phyloP scores from a whole-genome alignment of 1,140 invertebrate genomes.

The Cydia pomonella region DNA sequence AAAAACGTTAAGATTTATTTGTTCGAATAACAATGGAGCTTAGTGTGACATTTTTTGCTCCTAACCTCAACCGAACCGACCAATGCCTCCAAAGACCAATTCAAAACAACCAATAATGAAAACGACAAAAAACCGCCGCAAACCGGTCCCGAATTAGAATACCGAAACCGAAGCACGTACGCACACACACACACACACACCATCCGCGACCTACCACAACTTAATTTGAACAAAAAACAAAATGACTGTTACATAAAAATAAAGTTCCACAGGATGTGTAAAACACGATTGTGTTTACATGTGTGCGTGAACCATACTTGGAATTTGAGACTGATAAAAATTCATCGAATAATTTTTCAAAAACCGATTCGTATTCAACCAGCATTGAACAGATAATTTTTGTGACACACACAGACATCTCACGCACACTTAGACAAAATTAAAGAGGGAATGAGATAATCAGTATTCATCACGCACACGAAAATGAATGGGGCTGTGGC shows the following conservation, averaged over 20 bases:
- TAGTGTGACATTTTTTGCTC: constrained; percentile 6
- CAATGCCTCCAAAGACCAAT: constrained; percentile 44
- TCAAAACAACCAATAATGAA: constrained; percentile 39
- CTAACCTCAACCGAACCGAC: not conserved
- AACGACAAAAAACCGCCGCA: constrained; percentile 46
- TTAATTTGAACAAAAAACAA: constrained; percentile 47
- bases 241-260: constrained; percentile 55
- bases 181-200: constrained; percentile 47
- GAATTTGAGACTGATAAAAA: constrained; percentile 53
- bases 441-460: constrained; percentile 68
- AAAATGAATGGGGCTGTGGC: constrained; percentile 53
- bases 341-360: constrained; percentile 59
- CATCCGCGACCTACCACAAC: constrained; percentile 65
- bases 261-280: constrained; percentile 44
- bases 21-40: not conserved
- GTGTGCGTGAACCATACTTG: constrained; percentile 39
- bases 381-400: constrained; percentile 66
- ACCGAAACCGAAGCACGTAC: constrained; percentile 52
- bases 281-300: constrained; percentile 41
- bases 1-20: not conserved
- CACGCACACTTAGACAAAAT: constrained; percentile 57
- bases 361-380: constrained; percentile 60
- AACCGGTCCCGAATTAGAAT: constrained; percentile 64
- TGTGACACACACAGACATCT: constrained; percentile 59
- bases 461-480: constrained; percentile 71